Percentiles rank a stretch among this genome's conserved stretches.
Evolutionary conservation across 2,113 vertebrate genomes (phyloP).

Genomic region (Poecile atricapillus): DNA sequence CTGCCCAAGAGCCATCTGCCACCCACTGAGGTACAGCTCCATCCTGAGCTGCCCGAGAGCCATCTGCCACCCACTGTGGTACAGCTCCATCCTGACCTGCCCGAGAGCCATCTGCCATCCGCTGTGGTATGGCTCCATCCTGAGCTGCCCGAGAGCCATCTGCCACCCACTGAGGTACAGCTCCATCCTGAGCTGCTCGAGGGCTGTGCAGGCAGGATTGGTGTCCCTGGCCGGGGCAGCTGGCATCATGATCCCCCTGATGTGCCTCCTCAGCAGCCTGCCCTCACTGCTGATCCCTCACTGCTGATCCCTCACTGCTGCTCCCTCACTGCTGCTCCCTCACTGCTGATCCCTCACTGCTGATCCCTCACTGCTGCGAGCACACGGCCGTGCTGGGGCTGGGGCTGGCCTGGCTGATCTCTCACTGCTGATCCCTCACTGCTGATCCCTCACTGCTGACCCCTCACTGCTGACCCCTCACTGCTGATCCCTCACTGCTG

Average conservation of each 20-base stretch:
- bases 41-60: conserved; percentile 13
- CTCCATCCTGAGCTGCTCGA: neutral
- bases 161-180: conserved; percentile 44
- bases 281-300: neutral
- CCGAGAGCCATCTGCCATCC: too few relatives aligned
- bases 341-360: too few relatives aligned
- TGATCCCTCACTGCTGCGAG: too few relatives aligned
- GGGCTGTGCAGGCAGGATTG: neutral
- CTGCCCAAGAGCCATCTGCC: conserved; percentile 43
- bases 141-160: conserved; percentile 35
- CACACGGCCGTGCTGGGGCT: too few relatives aligned
- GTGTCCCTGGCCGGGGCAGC: conserved; percentile 5
- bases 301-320: too few relatives aligned
- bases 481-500: too few relatives aligned
- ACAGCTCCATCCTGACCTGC: neutral
- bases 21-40: conserved; percentile 31
- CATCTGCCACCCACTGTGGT: conserved; percentile 56
- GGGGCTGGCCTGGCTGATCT: too few relatives aligned
- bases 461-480: too few relatives aligned
- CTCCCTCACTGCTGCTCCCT: too few relatives aligned
- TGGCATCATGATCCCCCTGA: neutral
- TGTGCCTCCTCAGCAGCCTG: neutral
- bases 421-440: too few relatives aligned
- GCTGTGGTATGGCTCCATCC: conserved; percentile 9
- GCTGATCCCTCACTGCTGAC: too few relatives aligned